A percentile compares a stretch with the other conserved stretches of the same genome.
Evolutionary conservation across 2,888 invertebrate genomes (phyloP).

Genomic region (Chelonus formosanus): DNA sequence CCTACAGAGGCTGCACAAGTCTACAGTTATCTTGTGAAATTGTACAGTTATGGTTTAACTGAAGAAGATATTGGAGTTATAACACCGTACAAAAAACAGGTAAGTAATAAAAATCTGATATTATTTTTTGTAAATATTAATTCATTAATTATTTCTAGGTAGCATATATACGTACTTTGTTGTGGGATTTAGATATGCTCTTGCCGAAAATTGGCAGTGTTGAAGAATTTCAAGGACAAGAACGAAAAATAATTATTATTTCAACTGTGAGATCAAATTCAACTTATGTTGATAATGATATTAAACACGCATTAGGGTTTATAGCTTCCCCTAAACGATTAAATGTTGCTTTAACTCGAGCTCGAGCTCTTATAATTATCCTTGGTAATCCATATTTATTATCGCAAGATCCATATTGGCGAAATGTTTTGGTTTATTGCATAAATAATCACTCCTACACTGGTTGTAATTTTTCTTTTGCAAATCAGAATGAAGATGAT

Average conservation of each 20-base stretch:
- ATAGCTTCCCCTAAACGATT: constrained; percentile 79
- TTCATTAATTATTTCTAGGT: constrained; percentile 64
- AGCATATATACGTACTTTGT: constrained; percentile 70
- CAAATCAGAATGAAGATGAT: constrained; percentile 30
- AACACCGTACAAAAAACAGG: constrained; percentile 92
- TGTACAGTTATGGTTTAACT: constrained; percentile 74
- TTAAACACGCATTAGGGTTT: constrained; percentile 74
- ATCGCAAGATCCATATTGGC: constrained; percentile 75
- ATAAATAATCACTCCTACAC: constrained; percentile 72
- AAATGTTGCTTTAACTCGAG: constrained; percentile 90
- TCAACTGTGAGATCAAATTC: constrained; percentile 73
- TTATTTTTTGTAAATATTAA: background rate
- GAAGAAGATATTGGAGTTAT: constrained; percentile 86
- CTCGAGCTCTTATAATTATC: constrained; percentile 80
- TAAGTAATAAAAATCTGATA: constrained; percentile 59
- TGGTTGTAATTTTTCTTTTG: constrained; percentile 71
- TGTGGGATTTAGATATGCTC: constrained; percentile 67
- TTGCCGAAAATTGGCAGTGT: constrained; percentile 80
- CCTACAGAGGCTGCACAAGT: constrained; percentile 79
- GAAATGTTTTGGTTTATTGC: constrained; percentile 72
- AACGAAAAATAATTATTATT: constrained; percentile 76
- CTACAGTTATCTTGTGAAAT: constrained; percentile 71
- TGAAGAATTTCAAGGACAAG: constrained; percentile 89
- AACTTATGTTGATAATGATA: constrained; percentile 63
- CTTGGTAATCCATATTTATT: constrained; percentile 85